A percentile compares a stretch with the other conserved stretches of the same genome.
These are phyloP conservation scores for Drosophila bocqueti DNA, from an alignment of 1,140 invertebrate genomes.

Conservation along the genomic window DNA sequence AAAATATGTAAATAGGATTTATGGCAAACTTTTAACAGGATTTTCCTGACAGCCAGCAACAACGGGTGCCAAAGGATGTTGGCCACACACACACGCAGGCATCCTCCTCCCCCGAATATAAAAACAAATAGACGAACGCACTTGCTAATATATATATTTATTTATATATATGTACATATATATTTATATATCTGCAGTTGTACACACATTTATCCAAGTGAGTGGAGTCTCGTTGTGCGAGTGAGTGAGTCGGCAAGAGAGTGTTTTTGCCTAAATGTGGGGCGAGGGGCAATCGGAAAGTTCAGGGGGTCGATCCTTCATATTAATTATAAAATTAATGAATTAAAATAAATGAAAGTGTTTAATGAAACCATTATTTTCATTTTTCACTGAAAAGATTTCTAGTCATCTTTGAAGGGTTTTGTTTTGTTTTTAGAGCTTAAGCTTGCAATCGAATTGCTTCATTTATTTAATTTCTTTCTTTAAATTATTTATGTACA, in stretches of 20 bases:
- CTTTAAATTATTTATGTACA: no score
- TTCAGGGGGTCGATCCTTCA: not conserved
- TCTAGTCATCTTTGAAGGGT: not conserved
- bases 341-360: not conserved
- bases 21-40: slow-evolving; percentile 79
- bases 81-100: slow-evolving; percentile 28
- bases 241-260: slow-evolving; percentile 7
- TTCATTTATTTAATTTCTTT: no score
- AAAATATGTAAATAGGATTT: slow-evolving; percentile 81
- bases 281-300: slow-evolving; percentile 18
- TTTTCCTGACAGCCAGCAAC: slow-evolving; percentile 48
- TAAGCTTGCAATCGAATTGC: no score
- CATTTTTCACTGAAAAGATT: not conserved
- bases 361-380: no score
- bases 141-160: slow-evolving; percentile 4
- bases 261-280: slow-evolving; percentile 41
- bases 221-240: slow-evolving; percentile 44
- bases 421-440: no score
- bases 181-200: slow-evolving; percentile 36
- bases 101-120: slow-evolving; percentile 3
- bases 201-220: slow-evolving; percentile 79
- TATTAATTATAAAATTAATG: not conserved
- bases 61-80: slow-evolving; percentile 29
- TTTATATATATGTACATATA: not conserved
- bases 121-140: slow-evolving; percentile 49